These are phyloP conservation scores for Caiman crocodilus DNA, from an alignment of 2,797 vertebrate genomes.

Conservation along the genomic window DNA sequence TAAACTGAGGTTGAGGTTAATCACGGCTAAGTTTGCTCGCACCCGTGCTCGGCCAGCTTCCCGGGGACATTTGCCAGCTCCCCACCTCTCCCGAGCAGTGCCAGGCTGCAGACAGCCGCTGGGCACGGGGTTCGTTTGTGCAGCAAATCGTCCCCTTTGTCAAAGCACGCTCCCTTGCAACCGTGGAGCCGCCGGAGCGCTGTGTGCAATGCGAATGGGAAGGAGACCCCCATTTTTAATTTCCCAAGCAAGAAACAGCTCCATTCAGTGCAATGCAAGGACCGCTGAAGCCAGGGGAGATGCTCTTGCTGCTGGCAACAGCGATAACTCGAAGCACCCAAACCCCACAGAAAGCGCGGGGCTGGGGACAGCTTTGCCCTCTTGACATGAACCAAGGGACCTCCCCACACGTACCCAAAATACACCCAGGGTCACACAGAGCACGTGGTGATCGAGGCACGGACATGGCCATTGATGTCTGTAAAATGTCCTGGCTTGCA, in stretches of 20 bases:
- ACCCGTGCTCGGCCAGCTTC: background rate
- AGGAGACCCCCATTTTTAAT: conserved; percentile 45
- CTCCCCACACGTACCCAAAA: background rate
- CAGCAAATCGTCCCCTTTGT: conserved; percentile 12
- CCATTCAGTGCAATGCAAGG: background rate
- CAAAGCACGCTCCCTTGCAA: background rate
- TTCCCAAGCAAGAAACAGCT: conserved; percentile 46
- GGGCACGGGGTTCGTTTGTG: background rate
- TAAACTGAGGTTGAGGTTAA: background rate
- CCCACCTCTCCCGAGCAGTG: background rate
- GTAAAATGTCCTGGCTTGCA: too few species aligned
- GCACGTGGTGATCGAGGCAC: background rate
- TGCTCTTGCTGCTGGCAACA: background rate
- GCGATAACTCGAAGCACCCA: background rate
- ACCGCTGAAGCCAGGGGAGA: background rate
- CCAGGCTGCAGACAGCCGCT: background rate
- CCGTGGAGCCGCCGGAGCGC: conserved; percentile 37
- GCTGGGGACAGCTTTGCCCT: background rate
- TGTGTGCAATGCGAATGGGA: conserved; percentile 1
- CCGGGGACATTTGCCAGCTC: conserved; percentile 6
- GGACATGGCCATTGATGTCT: background rate
- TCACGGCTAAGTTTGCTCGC: background rate
- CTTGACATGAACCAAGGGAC: background rate
- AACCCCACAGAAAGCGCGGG: background rate
- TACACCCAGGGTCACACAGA: background rate